Evolutionary conservation across 2,113 vertebrate species (phyloP), one percentile per base, ranked within the genome.

Genomic region (Aplodontia rufa): DNA sequence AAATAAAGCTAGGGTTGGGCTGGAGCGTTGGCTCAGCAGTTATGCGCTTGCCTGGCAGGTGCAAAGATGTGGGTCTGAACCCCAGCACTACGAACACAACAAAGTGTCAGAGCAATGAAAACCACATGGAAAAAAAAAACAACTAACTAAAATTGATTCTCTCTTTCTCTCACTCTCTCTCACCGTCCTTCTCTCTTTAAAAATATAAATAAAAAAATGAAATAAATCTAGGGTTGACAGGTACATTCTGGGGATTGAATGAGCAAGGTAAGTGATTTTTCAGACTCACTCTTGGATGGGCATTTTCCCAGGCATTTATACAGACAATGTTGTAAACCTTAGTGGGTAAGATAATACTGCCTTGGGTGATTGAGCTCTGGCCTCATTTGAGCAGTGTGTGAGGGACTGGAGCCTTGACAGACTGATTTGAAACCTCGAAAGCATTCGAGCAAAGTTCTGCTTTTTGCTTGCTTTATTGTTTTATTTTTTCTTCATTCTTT

Each of bases 251-350:
- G 81, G 71, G 72, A 71, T 5, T 37, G 78, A 78, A 28, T 0
- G 19, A 49, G 58, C 45, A 28, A 88, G 13, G 32, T 55, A 72
- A 85, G 55, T 68, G 55, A 75, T 81, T 92, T 96, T 95, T 87
- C 75, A 87, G 69, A 95, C 37, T 81, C 26, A 26, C 13, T 62
- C 53, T 42, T 42, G 69, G 51, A 28, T 87, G 74, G 20, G 30
- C 83, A 26, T 51, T 72, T 75, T 91, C 90, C 37, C 66, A 86
- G 19, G 55, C 24, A 35, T 62, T 96, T 55, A 35, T 75, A 60
- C 37, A 5, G 72, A 47, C 45, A 64, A 26, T 30, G 47, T 16
- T 83, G n/a, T 75, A 58, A 81, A 22, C 45, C 22, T 17, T n/a
- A 14, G n/a, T 10, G 58, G 80, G n/a, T 6, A 76, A 89, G 83